phyloP scores from a whole-genome alignment of 2,113 vertebrate genomes.

The Myodes glareolus region DNA sequence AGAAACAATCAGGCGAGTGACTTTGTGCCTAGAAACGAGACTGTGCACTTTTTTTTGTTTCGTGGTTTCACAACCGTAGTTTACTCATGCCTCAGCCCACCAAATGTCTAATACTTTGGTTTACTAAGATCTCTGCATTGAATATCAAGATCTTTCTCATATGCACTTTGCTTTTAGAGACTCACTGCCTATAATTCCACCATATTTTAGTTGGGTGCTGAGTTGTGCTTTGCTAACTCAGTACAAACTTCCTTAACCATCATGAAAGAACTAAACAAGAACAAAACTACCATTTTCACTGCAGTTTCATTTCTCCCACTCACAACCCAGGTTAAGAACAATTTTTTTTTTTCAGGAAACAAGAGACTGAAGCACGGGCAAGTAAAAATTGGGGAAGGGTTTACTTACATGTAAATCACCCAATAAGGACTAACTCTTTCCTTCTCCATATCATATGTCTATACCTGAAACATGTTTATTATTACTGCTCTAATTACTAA shows the following conservation, averaged over 20 bases:
- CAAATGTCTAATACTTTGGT: not conserved
- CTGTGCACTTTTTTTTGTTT: not conserved
- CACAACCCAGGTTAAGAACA: not conserved
- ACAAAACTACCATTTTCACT: not conserved
- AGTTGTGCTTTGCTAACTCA: not conserved
- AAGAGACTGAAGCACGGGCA: not conserved
- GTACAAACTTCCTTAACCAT: not conserved
- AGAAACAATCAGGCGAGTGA: not conserved
- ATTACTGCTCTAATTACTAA: not conserved
- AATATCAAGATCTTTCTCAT: not conserved
- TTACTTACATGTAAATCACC: not conserved
- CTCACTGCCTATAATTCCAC: not conserved
- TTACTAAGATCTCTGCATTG: not conserved
- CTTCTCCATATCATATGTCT: not conserved
- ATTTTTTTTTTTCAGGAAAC: not conserved
- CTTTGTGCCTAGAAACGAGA: not conserved
- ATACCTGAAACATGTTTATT: not conserved
- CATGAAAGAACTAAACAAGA: not conserved
- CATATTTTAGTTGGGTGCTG: not conserved
- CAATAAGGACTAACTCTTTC: not conserved
- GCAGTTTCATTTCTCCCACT: not conserved
- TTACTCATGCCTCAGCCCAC: not conserved
- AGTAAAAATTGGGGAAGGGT: not conserved
- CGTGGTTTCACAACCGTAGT: not conserved
- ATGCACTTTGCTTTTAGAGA: not conserved